Base-by-base conservation (phyloP, 2,888 invertebrate genomes). In the Drosophila hawaiiensis region DNA sequence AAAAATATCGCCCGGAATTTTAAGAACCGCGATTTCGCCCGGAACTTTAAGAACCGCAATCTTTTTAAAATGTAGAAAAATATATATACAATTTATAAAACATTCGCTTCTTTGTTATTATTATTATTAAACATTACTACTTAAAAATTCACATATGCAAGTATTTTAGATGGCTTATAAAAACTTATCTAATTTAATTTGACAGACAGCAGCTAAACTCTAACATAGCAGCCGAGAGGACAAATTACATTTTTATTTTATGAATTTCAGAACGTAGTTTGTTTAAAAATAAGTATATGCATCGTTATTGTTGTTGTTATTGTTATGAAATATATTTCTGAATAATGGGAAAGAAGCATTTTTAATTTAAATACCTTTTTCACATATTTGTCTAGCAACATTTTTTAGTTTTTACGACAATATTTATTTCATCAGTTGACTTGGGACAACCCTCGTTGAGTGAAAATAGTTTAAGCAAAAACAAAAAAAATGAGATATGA, bases 391-490 rank as follows among this genome's bases (percentile, higher is more conserved):
- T 25, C 9, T 25, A 25, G 2, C 16, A 7, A 47, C 1, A 16
- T 47, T 16, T 0, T 2, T 0, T 22, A 22, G 1, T 12, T 12
- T 12, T n/a, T 1, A 5, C 4, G 22, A 12, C 2, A 22, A 22
- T 22, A 7, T 7, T 22, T 4, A 25, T 22, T 47, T 47, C 6
- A 22, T 7, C 22, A 47, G 14, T 47, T 47, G 1, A 47, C 7
- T 25, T n/a, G 16, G 16, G 19, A 47, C 31, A 39, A 28, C 6
- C n/a, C n/a, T 58, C 31, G 43, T n/a, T 55, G 53, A 37, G 14
- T 49, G 56, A 67, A 54, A 67, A 69, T 70, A 80, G 61, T 65
- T 49, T 43, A 39, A 63, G 47, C 67, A 54, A 62, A 68, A 60
- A 72, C 4, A 43, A 58, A n/a, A 5, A 22, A 28, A 49, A 33